Base-by-base conservation (phyloP, 2,113 vertebrate species). In the Notothenia rossii region DNA sequence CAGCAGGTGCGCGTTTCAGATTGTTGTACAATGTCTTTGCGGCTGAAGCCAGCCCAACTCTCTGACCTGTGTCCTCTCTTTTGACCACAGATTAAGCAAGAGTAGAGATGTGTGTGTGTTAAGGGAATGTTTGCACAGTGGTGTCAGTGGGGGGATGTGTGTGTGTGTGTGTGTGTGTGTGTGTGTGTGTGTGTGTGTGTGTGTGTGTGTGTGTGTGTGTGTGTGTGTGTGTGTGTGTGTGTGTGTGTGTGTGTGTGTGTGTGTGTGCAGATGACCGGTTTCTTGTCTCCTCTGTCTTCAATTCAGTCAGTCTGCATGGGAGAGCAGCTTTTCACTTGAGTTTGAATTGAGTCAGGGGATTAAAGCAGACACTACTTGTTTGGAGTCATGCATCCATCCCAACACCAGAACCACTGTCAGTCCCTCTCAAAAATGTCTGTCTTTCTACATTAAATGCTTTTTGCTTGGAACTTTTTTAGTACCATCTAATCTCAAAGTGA, bases 51-150 rank as follows among this genome's bases (percentile, higher is more conserved):
- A n/a, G 46, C n/a, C 33, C 61, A 72, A 63, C 81, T 83, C 73
- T 55, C 65, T 89, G 89, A 91, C 83, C 85, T 40, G 1, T 11
- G 82, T 55, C 77, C 61, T 79, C 72, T 75, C 65, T 64, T 75
- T 64, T 59, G 75, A 77, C 60, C 68, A 53, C n/a, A 29, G 56
- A 66, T 77, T 85, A 48, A 73, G 74, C 74, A 67, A 79, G 73
- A 82, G 70, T 1, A 56, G 54, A 68, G 43, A 14, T 54, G 77
- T 72, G 82, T 17, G 18, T 60, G 77, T 80, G 77, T 59, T 77
- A 48, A 50, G 73, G 49, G 75, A 73, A 46, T 51, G 77, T 68
- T 66, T 86, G 70, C 72, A 72, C 63, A 10, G 6, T 56, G 17
- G 10, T 43, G 48, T 58, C 50, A 8, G 84, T 56, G 0, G 17